These are phyloP conservation scores for Pseudonaja textilis DNA, from an alignment of 2,113 vertebrate species.

Conservation along the genomic window DNA sequence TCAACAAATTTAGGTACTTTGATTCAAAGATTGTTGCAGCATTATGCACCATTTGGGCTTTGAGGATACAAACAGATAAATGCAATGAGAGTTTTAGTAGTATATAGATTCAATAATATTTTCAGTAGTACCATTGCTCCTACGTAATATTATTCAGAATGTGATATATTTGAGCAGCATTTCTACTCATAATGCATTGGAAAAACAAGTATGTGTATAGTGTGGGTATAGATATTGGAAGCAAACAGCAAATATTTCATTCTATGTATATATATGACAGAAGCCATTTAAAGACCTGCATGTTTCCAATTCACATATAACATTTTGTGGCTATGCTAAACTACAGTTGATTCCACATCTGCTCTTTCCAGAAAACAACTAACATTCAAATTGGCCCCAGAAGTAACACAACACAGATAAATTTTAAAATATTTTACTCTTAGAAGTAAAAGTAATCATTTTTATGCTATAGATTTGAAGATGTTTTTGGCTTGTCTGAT, in stretches of 20 bases:
- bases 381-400: constrained; percentile 1
- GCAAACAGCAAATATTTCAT: neutral
- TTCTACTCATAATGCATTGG: neutral
- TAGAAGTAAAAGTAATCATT: neutral
- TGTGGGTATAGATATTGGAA: neutral
- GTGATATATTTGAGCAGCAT: neutral
- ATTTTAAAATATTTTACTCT: too few species aligned
- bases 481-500: constrained; percentile 72
- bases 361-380: constrained; percentile 5
- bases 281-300: neutral
- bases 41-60: neutral
- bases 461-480: constrained; percentile 71
- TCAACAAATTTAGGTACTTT: too few species aligned
- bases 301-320: neutral
- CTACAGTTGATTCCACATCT: neutral
- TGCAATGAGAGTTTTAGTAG: neutral
- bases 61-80: neutral
- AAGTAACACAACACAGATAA: constrained; percentile 4
- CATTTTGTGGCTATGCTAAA: neutral
- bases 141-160: neutral
- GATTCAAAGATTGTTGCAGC: neutral
- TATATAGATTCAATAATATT: neutral
- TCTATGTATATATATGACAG: neutral
- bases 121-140: neutral
- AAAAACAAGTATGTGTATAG: neutral